Evolutionary conservation across 2,888 invertebrate species (phyloP).

Genomic region (Nephrotoma guestfalica): DNA sequence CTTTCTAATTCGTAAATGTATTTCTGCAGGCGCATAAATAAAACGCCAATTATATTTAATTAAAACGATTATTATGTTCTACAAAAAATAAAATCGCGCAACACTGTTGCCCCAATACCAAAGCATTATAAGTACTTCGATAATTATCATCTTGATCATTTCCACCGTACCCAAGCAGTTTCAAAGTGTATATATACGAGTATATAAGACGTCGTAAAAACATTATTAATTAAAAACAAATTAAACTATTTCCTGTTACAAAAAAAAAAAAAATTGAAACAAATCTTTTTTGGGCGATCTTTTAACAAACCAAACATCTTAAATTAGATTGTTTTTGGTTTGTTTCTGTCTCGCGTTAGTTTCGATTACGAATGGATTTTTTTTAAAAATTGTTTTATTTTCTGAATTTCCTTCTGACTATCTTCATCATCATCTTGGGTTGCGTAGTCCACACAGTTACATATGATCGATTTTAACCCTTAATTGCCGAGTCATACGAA

Average conservation of each 20-base stretch:
- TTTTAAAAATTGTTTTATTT: background rate
- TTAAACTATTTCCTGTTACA: slow-evolving; percentile 1
- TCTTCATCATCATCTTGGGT: background rate
- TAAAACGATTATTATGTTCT: background rate
- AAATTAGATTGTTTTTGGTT: background rate
- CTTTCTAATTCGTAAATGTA: background rate
- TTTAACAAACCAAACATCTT: background rate
- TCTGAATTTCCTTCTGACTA: background rate
- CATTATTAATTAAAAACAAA: slow-evolving; percentile 2
- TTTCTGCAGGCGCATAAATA: background rate
- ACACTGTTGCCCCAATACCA: background rate
- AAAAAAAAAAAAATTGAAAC: background rate
- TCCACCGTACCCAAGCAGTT: background rate
- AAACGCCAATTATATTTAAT: background rate
- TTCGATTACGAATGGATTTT: background rate
- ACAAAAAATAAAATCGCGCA: background rate
- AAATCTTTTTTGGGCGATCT: background rate
- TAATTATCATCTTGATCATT: background rate
- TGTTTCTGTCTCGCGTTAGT: background rate
- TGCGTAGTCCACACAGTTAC: background rate
- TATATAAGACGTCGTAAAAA: background rate
- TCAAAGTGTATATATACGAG: background rate
- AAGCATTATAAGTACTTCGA: background rate
- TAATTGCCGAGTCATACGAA: background rate
- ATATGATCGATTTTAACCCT: background rate